A percentile compares a stretch with the other conserved stretches of the same genome.
phyloP scores from a whole-genome alignment of 2,113 vertebrate species.

The Nycticebus coucang region DNA sequence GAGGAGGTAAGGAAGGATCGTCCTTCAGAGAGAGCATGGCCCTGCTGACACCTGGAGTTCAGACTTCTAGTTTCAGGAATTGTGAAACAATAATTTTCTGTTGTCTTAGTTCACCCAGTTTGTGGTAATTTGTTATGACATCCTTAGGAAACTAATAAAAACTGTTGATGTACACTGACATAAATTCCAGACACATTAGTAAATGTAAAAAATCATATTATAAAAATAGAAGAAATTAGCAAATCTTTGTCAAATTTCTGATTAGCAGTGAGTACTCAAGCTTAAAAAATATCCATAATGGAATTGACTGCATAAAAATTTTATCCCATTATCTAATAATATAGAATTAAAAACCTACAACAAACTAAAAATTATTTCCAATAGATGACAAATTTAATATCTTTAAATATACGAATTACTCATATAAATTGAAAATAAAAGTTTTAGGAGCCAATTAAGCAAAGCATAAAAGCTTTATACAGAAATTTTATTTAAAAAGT shows the following conservation, averaged over 20 bases:
- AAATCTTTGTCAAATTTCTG: slow-evolving; percentile 22
- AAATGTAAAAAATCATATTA: not conserved
- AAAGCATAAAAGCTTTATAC: not conserved
- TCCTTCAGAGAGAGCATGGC: not conserved
- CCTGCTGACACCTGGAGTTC: not conserved
- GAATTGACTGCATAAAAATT: not conserved
- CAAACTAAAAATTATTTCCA: not conserved
- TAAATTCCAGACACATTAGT: not conserved
- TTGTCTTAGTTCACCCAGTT: not conserved
- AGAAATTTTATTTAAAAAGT: not conserved
- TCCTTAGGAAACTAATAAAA: not conserved
- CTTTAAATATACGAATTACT: not conserved
- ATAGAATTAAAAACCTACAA: not conserved
- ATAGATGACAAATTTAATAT: not conserved
- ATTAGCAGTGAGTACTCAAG: not conserved
- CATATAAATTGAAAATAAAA: not conserved
- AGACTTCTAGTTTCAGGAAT: not conserved
- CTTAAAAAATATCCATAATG: not conserved
- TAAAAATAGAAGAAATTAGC: not conserved
- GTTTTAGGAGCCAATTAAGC: not conserved
- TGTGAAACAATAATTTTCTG: not conserved
- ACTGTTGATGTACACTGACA: not conserved
- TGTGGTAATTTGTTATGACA: not conserved
- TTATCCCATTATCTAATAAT: not conserved
- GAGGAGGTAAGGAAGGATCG: not conserved